Base-by-base conservation (phyloP, 2,113 vertebrate species). In the Azemiops feae region DNA sequence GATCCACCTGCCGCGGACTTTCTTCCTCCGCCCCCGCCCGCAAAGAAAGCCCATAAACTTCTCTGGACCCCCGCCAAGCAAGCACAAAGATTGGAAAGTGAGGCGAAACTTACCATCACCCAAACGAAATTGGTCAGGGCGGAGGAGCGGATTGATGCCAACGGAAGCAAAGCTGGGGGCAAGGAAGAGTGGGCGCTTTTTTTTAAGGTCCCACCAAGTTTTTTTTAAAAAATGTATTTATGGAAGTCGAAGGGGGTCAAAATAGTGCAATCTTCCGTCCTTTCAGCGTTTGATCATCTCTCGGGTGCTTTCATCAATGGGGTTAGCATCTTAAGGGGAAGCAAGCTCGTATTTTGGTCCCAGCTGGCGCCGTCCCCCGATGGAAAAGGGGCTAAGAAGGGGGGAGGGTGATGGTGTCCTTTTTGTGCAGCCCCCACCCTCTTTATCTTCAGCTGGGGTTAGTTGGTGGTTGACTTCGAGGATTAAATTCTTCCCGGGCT, bases 31-130 rank as follows among this genome's bases (percentile, higher is more conserved):
- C 5, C 2, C 23, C 8, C 81, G 5, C 5, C 22, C 92, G 1
- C 2, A 55, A 25, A 50, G 55, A n/a, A 47, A 58, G 9, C 34
- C 90, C 53, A n/a, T 58, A 27, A 91, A 91, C 53, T 87, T 91
- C 39, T 54, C 47, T n/a, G 43, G 90, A 23, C 50, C 90, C 86
- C 74, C 85, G 55, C 91, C 91, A 11, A 87, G 16, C 6, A 30
- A 58, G 4, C 81, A n/a, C n/a, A 25, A 95, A 43, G 87, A 69
- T 94, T 88, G 87, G 93, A 95, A 95, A 95, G 88, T 93, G 92
- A 53, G 90, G 11, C 3, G 91, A 91, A 96, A 97, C 96, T 95
- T 98, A 98, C 98, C 98, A 98, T 98, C 50, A 98, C 97, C 86
- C 96, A 95, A 96, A 97, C 96, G 93, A 96, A 97, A 97, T 96